Conservation (phyloP, 2,113 vertebrate genomes). For the Eublepharis macularius region DNA sequence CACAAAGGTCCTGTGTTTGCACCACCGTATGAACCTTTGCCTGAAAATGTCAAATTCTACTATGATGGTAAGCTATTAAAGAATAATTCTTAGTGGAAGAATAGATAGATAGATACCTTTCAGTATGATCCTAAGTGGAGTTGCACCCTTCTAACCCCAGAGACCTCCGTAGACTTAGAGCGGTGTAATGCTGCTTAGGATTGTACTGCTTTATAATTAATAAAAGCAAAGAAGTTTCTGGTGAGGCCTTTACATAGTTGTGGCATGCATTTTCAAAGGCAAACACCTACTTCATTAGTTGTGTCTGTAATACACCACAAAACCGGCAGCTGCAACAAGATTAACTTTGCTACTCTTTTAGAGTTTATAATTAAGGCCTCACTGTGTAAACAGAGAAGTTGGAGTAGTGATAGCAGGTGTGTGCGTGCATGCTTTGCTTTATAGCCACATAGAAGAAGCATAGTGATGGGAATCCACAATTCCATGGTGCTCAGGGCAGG, state of each 20-base stretch:
- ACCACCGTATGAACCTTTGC: slow-evolving; percentile 90
- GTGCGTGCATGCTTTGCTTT: too few species aligned
- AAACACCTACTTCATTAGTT: neutral
- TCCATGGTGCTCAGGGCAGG: neutral
- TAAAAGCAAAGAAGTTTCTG: slow-evolving; percentile 11
- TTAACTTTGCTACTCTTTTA: neutral
- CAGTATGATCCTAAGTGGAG: too few species aligned
- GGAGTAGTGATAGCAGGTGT: neutral
- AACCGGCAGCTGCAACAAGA: neutral
- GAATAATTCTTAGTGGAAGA: slow-evolving; percentile 31
- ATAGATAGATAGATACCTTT: slow-evolving; percentile 41
- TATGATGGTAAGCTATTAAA: slow-evolving; percentile 89
- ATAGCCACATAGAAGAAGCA: neutral
- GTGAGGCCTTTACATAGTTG: neutral
- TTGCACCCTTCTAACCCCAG: too few species aligned
- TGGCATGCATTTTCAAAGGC: neutral
- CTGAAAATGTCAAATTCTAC: slow-evolving; percentile 90
- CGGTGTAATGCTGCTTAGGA: neutral
- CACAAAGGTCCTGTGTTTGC: slow-evolving; percentile 97
- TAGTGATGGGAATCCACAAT: neutral
- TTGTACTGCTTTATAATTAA: slow-evolving; percentile 18
- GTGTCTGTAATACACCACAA: neutral
- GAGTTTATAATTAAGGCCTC: neutral
- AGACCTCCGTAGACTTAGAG: too few species aligned
- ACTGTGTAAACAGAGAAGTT: neutral